Evolutionary conservation across 92 coral and sea anemone species (phyloP), one percentile per base, ranked within the genome.

Genomic region (Bergia puertoricense): DNA sequence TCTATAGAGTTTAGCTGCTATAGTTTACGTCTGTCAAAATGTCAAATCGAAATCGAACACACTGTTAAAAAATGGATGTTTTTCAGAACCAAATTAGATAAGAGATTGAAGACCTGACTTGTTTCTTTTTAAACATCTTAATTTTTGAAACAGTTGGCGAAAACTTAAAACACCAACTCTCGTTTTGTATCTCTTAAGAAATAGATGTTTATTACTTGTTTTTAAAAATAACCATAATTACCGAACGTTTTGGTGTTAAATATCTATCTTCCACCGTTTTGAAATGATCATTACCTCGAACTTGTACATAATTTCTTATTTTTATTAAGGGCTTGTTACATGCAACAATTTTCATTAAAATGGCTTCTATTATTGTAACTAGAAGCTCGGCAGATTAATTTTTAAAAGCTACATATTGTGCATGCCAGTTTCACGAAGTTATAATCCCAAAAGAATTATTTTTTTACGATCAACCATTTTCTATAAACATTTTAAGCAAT

Each of bases 381-480:
- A 46, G 56, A 62, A 46, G 44, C 37, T 69, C 40, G 46, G 68
- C 40, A 43, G 14, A 5, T 84, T 68, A 44, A 72, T 69, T 68
- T 46, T 71, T 18, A 46, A 74, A 43, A 74, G 42, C 65, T 18
- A 84, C 69, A 46, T 16, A 14, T 30, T 45, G 68, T 69, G 87
- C 54, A 71, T 84, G 40, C 57, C 87, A 74, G 45, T n/a, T 68
- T 14, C 40, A 84, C 14, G 68, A 18, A 56, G 30, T 57, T 57
- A 39, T 36, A 30, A 72, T 39, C 87, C 77, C 45, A 50, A 23
- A 71, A 84, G 16, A 69, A 69, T 69, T 84, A 72, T 84, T 84
- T 84, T 84, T 84, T 84, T 84, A 84, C 77, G 41, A 84, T 72
- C 66, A 46, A 57, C 45, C 87, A 84, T 84, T 84, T 84, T 84